Evolutionary conservation across 1,140 invertebrate genomes (phyloP), one percentile per base, ranked within the genome.

Genomic region (Ooceraea biroi): DNA sequence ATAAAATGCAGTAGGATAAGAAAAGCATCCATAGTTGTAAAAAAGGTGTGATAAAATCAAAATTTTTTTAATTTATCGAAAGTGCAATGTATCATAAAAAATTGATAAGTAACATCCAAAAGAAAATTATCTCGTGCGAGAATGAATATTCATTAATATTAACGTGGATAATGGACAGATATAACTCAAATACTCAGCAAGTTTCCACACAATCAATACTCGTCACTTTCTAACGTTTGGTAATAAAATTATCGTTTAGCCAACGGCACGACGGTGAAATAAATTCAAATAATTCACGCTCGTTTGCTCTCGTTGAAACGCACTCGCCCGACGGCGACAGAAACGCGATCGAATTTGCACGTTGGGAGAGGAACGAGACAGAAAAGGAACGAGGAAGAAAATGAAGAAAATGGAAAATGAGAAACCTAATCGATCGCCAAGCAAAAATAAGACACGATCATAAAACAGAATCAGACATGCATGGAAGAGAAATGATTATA

Each of bases 281-380:
- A 77, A 77, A 77, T 77, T 77, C 73, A 44, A 66, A 77, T 77
- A 66, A 77, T 50, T 77, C 60, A 77, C 60, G 44, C 73, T 77
- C 73, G 73, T 44, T 77, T 77, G 63, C 60, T 65, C 44, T 36
- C 46, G 60, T 66, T 77, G 73, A 52, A 77, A 77, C 44, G 58
- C 60, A 77, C 14, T 77, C 12, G 73, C 44, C 61, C 58, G 58
- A 77, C 19, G 19, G n/a, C 73, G 12, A 48, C 73, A 36, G 25
- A 5, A 74, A 74, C 22, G 44, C 73, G 73, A 77, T 77, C 73
- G 60, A 77, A 77, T n/a, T 77, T 27, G 73, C 60, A 65, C 61
- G 27, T 77, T 66, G 50, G 44, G 25, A 36, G 36, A 36, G 36
- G 2, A 3, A 7, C 36, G 7, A 7, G 36, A 36, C 7, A 36